Percentiles rank a stretch among this genome's conserved stretches.
Evolutionary conservation across 2,113 vertebrate genomes (phyloP).

Genomic region (human): GRCh38 chr3:85127501-85128000

Average conservation of each 20-base stretch:
- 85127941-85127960: not conserved
- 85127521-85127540: not conserved
- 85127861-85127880: not conserved
- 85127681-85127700: not conserved
- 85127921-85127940: not conserved
- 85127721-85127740: not conserved
- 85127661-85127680: slow-evolving; percentile 34
- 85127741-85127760: not conserved
- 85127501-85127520: not conserved
- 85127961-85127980: not conserved
- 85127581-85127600: not conserved
- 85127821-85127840: not conserved
- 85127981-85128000: not conserved
- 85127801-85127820: not conserved
- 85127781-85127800: not conserved
- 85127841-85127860: not conserved
- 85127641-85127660: not conserved
- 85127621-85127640: not conserved
- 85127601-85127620: not conserved
- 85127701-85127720: not conserved
- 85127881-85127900: not conserved
- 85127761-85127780: not conserved
- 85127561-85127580: not conserved
- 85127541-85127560: not conserved
- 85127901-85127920: not conserved